phyloP scores from a whole-genome alignment of 53 echinoderm and acorn worm species.

The Actinopyga echinites region DNA sequence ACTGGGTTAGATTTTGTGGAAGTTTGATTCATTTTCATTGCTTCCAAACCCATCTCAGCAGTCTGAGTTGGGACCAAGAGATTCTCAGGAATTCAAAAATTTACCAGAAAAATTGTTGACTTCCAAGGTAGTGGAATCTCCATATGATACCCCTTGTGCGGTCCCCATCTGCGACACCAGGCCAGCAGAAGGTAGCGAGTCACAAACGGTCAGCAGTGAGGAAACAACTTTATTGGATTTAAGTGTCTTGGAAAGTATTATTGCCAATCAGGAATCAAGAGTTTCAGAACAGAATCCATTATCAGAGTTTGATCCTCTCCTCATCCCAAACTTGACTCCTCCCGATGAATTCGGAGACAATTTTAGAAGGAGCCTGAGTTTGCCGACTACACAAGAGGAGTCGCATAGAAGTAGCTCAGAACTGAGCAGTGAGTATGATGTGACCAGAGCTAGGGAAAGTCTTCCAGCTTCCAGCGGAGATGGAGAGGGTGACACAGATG shows the following conservation, averaged over 20 bases:
- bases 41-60: no score
- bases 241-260: slow-evolving; percentile 17
- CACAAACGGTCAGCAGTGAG: not conserved
- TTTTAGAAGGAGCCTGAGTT: not conserved
- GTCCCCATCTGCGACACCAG: not conserved
- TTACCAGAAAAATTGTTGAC: no score
- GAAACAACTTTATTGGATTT: not conserved
- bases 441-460: not conserved
- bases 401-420: not conserved
- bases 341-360: slow-evolving; percentile 13
- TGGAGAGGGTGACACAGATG: no score
- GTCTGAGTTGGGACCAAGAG: no score
- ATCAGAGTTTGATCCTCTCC: slow-evolving; percentile 24
- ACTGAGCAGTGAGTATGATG: not conserved
- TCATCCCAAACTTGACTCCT: not conserved
- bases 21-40: no score
- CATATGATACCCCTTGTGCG: not conserved
- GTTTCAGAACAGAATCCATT: not conserved
- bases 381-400: not conserved
- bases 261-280: no score
- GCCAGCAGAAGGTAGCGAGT: not conserved
- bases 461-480: slow-evolving; percentile 9
- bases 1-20: no score
- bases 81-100: no score
- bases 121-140: not conserved